These are phyloP conservation scores for Eptesicus fuscus DNA, from an alignment of 2,113 vertebrate species.

Conservation along the genomic window DNA sequence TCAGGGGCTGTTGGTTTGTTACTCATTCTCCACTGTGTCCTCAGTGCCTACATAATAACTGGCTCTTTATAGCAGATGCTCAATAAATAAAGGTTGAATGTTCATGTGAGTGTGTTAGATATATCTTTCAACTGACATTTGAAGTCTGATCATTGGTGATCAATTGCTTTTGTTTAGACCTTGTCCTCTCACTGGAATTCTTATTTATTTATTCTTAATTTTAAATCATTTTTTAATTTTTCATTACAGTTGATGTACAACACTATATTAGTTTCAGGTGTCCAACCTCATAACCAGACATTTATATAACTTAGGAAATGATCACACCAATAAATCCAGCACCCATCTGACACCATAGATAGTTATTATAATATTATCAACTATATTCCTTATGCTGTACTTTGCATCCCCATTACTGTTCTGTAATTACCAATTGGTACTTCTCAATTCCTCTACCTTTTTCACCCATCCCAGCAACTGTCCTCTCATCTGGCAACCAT, in stretches of 20 bases:
- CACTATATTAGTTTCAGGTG: too few relatives aligned
- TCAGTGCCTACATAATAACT: background rate
- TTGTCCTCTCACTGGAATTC: background rate
- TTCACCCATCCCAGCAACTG: background rate
- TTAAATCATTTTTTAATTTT: background rate
- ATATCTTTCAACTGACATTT: background rate
- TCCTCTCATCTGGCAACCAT: background rate
- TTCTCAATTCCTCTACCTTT: background rate
- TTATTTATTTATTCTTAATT: background rate
- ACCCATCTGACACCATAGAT: background rate
- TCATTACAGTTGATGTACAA: background rate
- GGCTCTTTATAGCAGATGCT: background rate
- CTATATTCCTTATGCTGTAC: background rate
- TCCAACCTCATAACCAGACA: background rate
- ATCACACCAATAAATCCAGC: background rate
- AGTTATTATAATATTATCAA: background rate
- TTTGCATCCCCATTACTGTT: background rate
- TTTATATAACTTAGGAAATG: background rate
- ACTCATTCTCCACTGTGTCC: background rate
- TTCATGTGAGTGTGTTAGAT: background rate
- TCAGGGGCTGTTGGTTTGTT: background rate
- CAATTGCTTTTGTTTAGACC: background rate
- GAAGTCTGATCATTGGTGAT: background rate
- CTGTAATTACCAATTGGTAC: background rate
- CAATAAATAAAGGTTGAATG: background rate